phyloP scores from a whole-genome alignment of 1,140 invertebrate species.

The Listronotus bonariensis region DNA sequence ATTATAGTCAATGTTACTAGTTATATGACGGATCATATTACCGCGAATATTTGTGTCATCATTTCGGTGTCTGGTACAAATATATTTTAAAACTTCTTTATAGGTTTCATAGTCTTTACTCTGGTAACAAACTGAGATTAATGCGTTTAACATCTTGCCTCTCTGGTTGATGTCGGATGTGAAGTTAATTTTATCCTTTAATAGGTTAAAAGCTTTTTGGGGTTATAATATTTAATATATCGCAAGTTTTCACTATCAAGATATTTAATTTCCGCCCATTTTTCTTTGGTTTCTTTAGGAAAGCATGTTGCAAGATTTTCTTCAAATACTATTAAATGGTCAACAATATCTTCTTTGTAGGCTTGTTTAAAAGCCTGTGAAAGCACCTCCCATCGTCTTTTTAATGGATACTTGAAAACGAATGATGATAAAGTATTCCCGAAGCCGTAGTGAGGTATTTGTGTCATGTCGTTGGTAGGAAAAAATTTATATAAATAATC shows the following conservation, averaged over 20 bases:
- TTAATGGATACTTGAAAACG: slow-evolving; percentile 7
- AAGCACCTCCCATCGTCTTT: slow-evolving; percentile 15
- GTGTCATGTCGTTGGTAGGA: neutral
- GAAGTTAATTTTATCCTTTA: slow-evolving; percentile 22
- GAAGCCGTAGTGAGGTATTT: neutral
- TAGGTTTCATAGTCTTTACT: slow-evolving; percentile 22
- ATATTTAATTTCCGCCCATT: slow-evolving; percentile 17
- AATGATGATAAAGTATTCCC: neutral
- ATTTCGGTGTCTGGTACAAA: slow-evolving; percentile 23
- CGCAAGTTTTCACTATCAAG: neutral
- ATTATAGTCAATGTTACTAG: slow-evolving; percentile 5
- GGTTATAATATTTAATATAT: slow-evolving; percentile 2
- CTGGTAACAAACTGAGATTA: slow-evolving; percentile 10
- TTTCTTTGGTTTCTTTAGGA: slow-evolving; percentile 1
- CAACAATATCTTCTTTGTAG: slow-evolving; percentile 15
- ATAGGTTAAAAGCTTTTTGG: slow-evolving; percentile 6
- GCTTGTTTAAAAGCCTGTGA: slow-evolving; percentile 1
- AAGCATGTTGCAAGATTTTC: slow-evolving; percentile 4
- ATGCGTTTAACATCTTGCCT: neutral
- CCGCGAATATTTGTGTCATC: slow-evolving; percentile 4
- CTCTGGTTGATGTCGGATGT: slow-evolving; percentile 2
- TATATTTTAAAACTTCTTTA: slow-evolving; percentile 27
- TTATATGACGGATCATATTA: neutral
- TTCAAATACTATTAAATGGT: slow-evolving; percentile 8
- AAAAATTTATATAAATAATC: slow-evolving; percentile 12